A percentile compares a stretch with the other conserved stretches of the same genome.
phyloP scores from a whole-genome alignment of 2,113 vertebrate species.

The Chamaetylas fuelleborni region DNA sequence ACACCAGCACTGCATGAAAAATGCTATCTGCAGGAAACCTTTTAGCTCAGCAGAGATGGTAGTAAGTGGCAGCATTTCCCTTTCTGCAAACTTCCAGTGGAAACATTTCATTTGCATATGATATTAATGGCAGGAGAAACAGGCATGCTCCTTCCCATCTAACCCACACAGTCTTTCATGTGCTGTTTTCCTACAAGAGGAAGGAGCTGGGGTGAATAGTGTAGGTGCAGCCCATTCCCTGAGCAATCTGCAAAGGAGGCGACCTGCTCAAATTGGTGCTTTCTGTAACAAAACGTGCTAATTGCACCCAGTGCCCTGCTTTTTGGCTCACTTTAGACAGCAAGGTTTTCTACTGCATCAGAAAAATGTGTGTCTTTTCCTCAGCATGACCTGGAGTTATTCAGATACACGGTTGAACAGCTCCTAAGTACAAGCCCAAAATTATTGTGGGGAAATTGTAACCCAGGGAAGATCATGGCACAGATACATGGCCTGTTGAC shows the following conservation, averaged over 20 bases:
- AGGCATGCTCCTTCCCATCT: background rate
- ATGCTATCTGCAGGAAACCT: constrained; percentile 27
- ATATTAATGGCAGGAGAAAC: constrained; percentile 37
- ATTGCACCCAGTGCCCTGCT: background rate
- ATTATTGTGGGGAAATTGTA: background rate
- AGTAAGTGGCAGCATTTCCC: constrained; percentile 26
- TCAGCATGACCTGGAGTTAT: background rate
- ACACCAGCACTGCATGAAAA: constrained; percentile 9
- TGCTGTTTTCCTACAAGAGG: background rate
- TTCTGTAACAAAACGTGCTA: background rate
- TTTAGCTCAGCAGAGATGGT: constrained; percentile 46
- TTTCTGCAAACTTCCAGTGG: constrained; percentile 28
- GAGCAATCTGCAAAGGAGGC: background rate
- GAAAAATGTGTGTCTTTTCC: background rate
- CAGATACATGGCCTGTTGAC: background rate
- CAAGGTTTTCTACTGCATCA: too few species aligned
- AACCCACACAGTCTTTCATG: background rate
- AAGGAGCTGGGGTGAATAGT: background rate
- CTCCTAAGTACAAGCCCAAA: background rate
- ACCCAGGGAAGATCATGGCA: background rate
- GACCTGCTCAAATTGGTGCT: background rate
- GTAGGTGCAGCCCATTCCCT: background rate
- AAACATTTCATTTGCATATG: constrained; percentile 37
- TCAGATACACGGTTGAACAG: background rate
- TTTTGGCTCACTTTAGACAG: background rate